Conservation (phyloP, 2,888 invertebrate genomes). For the Corbicula japonica region DNA sequence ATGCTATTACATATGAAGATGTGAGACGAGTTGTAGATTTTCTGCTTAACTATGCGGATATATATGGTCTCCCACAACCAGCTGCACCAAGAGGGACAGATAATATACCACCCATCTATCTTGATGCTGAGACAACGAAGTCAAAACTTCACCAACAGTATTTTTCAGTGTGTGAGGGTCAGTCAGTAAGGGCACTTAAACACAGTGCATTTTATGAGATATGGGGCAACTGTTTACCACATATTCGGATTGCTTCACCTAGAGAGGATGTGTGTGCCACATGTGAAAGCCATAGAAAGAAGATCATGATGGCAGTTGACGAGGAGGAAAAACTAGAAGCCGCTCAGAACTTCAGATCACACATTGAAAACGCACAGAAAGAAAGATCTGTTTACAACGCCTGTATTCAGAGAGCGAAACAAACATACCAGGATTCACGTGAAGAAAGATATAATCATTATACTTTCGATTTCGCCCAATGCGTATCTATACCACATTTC, state of each 20-base stretch:
- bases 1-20: conserved; percentile 1
- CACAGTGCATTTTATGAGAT: background rate
- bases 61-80: background rate
- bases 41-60: background rate
- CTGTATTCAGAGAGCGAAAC: conserved; percentile 16
- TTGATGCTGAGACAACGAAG: background rate
- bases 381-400: conserved; percentile 14
- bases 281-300: conserved; percentile 30
- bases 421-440: background rate
- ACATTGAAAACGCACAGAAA: conserved; percentile 21
- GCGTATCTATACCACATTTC: conserved; percentile 36
- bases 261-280: conserved; percentile 43
- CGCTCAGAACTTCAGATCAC: conserved; percentile 10
- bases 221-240: conserved; percentile 35
- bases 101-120: background rate
- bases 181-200: background rate
- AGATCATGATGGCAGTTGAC: conserved; percentile 18
- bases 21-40: background rate
- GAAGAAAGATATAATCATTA: conserved; percentile 15
- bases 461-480: conserved; percentile 46
- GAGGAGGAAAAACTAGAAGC: conserved; percentile 37
- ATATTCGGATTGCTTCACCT: conserved; percentile 34
- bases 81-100: background rate
- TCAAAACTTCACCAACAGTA: background rate
- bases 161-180: background rate